A percentile compares a stretch with the other conserved stretches of the same genome.
Evolutionary conservation across 2,797 vertebrate species (phyloP).

Genomic region (Typhlichthys subterraneus): DNA sequence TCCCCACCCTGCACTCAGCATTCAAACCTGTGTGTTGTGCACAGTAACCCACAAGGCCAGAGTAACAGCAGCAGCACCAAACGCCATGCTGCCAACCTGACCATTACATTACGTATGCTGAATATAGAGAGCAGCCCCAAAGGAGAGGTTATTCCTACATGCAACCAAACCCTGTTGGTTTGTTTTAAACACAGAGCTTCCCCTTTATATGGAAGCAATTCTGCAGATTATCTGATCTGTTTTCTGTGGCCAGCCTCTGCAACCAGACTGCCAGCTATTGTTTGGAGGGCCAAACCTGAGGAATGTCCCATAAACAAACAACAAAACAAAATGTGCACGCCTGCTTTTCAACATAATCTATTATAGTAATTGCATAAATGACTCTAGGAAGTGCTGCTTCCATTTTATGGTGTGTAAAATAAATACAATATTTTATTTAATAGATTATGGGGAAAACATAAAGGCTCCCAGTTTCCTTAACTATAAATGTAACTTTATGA

Average conservation of each 20-base stretch:
- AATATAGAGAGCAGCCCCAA: slow-evolving; percentile 59
- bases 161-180: slow-evolving; percentile 37
- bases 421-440: too few relatives aligned
- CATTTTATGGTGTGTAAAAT: too few relatives aligned
- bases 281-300: slow-evolving; percentile 37
- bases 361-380: too few relatives aligned
- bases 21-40: slow-evolving; percentile 53
- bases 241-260: slow-evolving; percentile 30
- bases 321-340: slow-evolving; percentile 22
- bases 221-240: slow-evolving; percentile 28
- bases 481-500: too few relatives aligned
- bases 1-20: slow-evolving; percentile 61
- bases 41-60: slow-evolving; percentile 47
- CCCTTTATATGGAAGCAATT: slow-evolving; percentile 15
- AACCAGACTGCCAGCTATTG: slow-evolving; percentile 24
- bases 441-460: too few relatives aligned
- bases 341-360: too few relatives aligned
- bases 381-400: too few relatives aligned
- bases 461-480: too few relatives aligned
- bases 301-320: slow-evolving; percentile 5
- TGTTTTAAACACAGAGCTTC: slow-evolving; percentile 27
- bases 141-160: slow-evolving; percentile 53
- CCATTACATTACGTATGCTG: slow-evolving; percentile 65
- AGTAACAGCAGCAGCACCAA: slow-evolving; percentile 55
- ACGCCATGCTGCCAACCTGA: slow-evolving; percentile 46